These are phyloP conservation scores for Nematolebias whitei DNA, from an alignment of 2,113 vertebrate species.

Conservation along the genomic window DNA sequence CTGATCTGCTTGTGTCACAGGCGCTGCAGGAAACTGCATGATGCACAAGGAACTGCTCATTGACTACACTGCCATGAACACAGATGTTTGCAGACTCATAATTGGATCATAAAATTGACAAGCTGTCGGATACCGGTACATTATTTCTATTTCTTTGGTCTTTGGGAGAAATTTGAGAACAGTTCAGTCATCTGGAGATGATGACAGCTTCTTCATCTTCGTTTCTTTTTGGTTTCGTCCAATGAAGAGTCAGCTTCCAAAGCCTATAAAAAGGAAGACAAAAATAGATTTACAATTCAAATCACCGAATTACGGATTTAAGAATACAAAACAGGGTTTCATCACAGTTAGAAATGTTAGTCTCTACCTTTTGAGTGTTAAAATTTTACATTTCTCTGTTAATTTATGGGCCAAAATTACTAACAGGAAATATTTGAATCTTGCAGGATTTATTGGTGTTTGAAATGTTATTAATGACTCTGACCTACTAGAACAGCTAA, in stretches of 20 bases:
- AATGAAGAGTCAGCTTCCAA: slow-evolving; percentile 28
- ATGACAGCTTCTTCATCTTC: slow-evolving; percentile 45
- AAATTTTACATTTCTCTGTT: no score
- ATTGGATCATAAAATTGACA: background rate
- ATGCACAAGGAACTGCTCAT: slow-evolving; percentile 19
- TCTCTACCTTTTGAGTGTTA: no score
- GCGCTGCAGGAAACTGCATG: slow-evolving; percentile 45
- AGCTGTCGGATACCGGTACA: background rate
- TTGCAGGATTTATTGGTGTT: no score
- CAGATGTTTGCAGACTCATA: background rate
- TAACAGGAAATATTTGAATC: no score
- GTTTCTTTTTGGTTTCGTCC: slow-evolving; percentile 55
- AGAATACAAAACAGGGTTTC: no score
- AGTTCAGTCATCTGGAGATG: background rate
- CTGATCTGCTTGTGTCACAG: slow-evolving; percentile 37
- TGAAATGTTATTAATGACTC: no score
- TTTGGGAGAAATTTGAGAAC: background rate
- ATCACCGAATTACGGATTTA: no score
- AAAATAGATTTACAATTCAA: background rate
- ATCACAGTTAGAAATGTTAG: no score
- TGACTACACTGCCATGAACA: slow-evolving; percentile 14
- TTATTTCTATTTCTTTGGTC: no score
- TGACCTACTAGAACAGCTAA: no score
- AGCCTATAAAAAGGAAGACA: slow-evolving; percentile 36
- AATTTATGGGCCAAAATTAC: no score